Evolutionary conservation across 2,888 invertebrate genomes (phyloP), one percentile per base, ranked within the genome.

Genomic region (Epirrhoe alternata): DNA sequence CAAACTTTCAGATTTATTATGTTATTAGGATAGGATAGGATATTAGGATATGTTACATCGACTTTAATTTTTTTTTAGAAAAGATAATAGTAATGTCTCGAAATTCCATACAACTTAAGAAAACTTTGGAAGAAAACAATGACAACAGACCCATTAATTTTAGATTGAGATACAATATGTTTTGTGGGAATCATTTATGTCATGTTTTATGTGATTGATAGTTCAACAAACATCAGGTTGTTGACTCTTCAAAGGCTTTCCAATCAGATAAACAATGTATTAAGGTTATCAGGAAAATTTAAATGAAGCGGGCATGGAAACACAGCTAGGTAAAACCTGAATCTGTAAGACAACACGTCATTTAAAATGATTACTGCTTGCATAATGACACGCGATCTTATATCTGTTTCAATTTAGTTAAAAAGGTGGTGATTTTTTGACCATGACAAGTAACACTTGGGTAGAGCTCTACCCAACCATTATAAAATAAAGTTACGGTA

Each of bases 241-340:
- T 77, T 72, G 72, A 74, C 73, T 69, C 14, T 66, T 68, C 64
- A 64, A 70, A 73, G 66, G 71, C 69, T 68, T 68, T 14, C 1
- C 10, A 71, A 74, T 70, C 66, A 68, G 74, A 77, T 77, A 72
- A 69, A 70, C 61, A 71, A 38, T 51, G 71, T 75, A 79, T 78
- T 78, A 64, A 73, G 77, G 79, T 80, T 81, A 83, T 82, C 78
- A 72, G 75, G 71, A 76, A 79, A 79, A 77, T 71, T 61, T 45
- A 61, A 74, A 74, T 61, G 66, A 68, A 55, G 33, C 47, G 1
- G 30, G 47, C 42, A 55, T 33, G 38, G 58, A 52, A 65, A 69
- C 60, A 35, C 35, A 60, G 33, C 33, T 33, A 33, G 47, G 60
- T 52, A 17, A 35, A 38, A 53, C 45, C 59, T 56, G 54, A 38